Base-by-base conservation (phyloP, 2,888 invertebrate genomes). In the Linyphia triangularis region DNA sequence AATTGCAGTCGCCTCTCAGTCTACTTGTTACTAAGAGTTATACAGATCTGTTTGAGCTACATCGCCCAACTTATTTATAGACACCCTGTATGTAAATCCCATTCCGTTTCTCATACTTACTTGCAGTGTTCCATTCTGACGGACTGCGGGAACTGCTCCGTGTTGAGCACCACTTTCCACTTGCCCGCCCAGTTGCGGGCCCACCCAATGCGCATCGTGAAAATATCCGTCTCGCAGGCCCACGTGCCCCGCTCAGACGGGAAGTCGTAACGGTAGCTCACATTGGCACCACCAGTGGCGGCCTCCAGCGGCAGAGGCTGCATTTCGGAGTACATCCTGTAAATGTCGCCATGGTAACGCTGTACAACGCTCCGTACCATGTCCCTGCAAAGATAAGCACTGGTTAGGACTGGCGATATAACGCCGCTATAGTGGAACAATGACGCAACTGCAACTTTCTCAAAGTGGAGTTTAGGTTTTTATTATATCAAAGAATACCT, bases 151-250 rank as follows among this genome's bases (percentile, higher is more conserved):
- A 89, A 89, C 59, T 89, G 89, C 5, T 89, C 89, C 7, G 89
- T 89, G 79, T 89, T 89, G 16, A 89, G 59, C 4, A 89, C 89
- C 10, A 89, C 89, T 37, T 89, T 89, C 89, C 89, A 89, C 2
- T 73, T 77, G 16, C 89, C 89, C 0, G 84, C 84, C 89, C 89
- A 89, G 69, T 89, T 89, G 5, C 89, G 33, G 10, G 89, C 89
- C 89, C 89, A 89, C 2, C 89, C 89, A 0, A 89, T 83, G 40
- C 89, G 30, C 89, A 89, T 89, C 13, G 78, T 79, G 63, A 84
- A 89, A 13, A 89, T 79, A 26, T 89, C 89, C 0, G 89, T 89
- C 37, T 89, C 89, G 63, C 89, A 89, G 30, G 82, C 89, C 89
- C 89, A 89, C 16, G 82, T 79, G 19, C 89, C 89, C 13, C 84